phyloP scores from a whole-genome alignment of 2,113 vertebrate genomes.

The Orycteropus afer region DNA sequence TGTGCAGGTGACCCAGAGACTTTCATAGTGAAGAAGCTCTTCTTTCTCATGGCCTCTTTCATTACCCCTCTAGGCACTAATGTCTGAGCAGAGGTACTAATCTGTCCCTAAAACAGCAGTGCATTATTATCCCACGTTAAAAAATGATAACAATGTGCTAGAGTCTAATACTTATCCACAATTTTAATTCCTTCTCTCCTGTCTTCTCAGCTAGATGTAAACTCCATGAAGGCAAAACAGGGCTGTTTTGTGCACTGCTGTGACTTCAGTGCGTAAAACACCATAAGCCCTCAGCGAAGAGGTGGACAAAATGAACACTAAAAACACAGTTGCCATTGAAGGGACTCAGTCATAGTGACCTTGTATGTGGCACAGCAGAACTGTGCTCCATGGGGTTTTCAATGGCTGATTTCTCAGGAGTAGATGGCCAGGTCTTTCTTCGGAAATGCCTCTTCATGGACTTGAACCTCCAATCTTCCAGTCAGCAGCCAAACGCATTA shows the following conservation, averaged over 20 bases:
- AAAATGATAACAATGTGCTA: not conserved
- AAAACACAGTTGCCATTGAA: not conserved
- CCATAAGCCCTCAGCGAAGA: not conserved
- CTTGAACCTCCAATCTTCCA: not conserved
- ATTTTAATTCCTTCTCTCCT: not conserved
- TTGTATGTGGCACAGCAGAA: not conserved
- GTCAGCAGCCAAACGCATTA: not conserved
- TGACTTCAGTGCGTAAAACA: not conserved
- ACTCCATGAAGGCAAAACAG: not conserved
- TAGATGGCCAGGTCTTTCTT: not conserved
- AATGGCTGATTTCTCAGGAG: not conserved
- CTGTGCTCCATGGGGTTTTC: not conserved
- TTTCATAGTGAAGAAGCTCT: not conserved
- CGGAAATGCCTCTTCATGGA: not conserved
- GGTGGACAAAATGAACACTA: not conserved
- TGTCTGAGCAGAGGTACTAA: not conserved
- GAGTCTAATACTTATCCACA: not conserved
- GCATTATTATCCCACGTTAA: not conserved
- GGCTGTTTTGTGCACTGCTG: not conserved
- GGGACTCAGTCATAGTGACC: not conserved
- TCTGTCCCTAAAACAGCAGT: not conserved
- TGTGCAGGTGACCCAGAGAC: not conserved
- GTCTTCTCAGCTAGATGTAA: not conserved
- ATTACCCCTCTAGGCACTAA: not conserved
- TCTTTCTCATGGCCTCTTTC: not conserved